Conservation (phyloP, 2,113 vertebrate species). For the Raja brachyura region DNA sequence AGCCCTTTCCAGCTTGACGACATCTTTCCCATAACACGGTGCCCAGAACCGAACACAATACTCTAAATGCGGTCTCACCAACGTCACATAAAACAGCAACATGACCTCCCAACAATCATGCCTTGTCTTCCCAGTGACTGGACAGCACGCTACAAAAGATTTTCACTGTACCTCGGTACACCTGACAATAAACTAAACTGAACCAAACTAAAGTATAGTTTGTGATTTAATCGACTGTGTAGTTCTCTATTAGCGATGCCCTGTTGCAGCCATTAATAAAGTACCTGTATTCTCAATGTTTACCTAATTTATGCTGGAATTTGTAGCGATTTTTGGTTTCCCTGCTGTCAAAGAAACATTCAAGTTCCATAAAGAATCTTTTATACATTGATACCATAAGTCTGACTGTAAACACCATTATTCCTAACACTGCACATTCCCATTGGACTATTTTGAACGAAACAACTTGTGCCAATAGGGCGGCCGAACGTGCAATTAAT, state of each 20-base stretch:
- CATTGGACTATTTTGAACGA: background rate
- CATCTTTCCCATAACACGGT: too few relatives aligned
- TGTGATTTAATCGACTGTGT: background rate
- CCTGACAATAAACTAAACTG: too few relatives aligned
- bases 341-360: conserved; percentile 17
- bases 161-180: background rate
- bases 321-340: conserved; percentile 22
- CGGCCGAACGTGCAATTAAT: background rate
- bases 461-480: background rate
- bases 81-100: too few relatives aligned
- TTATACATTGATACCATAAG: conserved; percentile 36
- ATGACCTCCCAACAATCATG: too few relatives aligned
- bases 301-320: conserved; percentile 38
- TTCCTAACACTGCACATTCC: conserved; percentile 2
- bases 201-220: background rate
- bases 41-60: too few relatives aligned
- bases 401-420: conserved; percentile 23
- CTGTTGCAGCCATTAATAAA: conserved; percentile 1
- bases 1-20: too few relatives aligned
- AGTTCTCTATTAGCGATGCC: background rate
- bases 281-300: conserved; percentile 33
- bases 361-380: conserved; percentile 29
- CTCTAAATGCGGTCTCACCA: too few relatives aligned
- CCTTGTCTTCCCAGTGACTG: too few relatives aligned
- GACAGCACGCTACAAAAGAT: too few relatives aligned